phyloP scores from a whole-genome alignment of 2,113 vertebrate genomes.

The Polyodon spathula region DNA sequence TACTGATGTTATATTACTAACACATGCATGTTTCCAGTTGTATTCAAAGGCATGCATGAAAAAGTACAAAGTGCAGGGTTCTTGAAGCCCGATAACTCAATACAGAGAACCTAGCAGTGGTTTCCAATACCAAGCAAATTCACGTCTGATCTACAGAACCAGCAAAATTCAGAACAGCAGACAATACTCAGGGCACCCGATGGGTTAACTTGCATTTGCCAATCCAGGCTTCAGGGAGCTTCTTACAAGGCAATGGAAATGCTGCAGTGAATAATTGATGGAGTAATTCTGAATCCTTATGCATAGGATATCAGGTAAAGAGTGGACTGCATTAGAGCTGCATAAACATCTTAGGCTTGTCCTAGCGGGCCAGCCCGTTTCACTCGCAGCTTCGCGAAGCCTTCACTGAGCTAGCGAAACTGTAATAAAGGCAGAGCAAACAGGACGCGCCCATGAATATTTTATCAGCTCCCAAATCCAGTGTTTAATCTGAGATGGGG shows the following conservation, averaged over 20 bases:
- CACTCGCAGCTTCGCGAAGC: background rate
- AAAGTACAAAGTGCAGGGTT: no score
- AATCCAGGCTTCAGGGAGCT: constrained; percentile 43
- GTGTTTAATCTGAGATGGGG: constrained; percentile 86
- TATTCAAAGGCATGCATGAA: no score
- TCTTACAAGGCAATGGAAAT: constrained; percentile 59
- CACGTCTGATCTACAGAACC: no score
- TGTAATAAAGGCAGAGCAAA: constrained; percentile 77
- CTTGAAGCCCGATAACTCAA: no score
- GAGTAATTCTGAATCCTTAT: constrained; percentile 72
- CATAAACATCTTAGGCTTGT: constrained; percentile 77
- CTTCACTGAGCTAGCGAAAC: constrained; percentile 54
- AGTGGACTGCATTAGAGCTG: constrained; percentile 67
- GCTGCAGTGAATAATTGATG: constrained; percentile 82
- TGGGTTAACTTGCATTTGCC: constrained; percentile 18
- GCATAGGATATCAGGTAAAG: constrained; percentile 60
- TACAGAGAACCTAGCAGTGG: no score
- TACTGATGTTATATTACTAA: no score
- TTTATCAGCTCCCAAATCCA: constrained; percentile 89
- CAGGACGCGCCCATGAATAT: constrained; percentile 85
- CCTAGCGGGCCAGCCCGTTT: constrained; percentile 71
- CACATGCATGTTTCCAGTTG: no score
- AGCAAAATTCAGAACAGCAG: no score
- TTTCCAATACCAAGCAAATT: no score
- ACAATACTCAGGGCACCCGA: background rate